Conservation (phyloP, 2,113 vertebrate genomes). For the Malurus elegans region DNA sequence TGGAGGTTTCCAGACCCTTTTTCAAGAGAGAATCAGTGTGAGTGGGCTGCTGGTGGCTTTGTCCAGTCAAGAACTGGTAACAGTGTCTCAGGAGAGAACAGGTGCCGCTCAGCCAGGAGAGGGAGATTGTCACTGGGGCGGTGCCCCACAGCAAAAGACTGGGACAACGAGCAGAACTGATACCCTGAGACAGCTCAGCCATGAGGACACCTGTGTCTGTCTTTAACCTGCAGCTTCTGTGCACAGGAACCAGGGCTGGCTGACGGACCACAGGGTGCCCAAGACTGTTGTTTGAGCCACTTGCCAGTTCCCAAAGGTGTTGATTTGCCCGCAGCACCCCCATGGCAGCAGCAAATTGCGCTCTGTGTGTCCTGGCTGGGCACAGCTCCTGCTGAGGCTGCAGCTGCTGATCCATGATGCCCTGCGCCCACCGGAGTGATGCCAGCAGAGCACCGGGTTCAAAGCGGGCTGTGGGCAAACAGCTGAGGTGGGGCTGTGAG, state of each 20-base stretch:
- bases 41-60: background rate
- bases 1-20: background rate
- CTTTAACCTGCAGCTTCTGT: background rate
- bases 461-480: background rate
- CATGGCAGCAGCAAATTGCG: background rate
- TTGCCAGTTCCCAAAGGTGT: background rate
- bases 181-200: background rate
- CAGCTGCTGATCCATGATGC: accelerated
- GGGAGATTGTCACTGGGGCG: background rate
- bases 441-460: background rate
- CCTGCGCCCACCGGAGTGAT: accelerated
- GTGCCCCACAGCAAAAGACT: background rate
- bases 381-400: background rate
- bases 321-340: background rate
- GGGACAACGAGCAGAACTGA: background rate
- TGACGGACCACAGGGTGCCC: background rate
- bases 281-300: background rate
- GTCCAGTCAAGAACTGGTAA: background rate
- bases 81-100: background rate
- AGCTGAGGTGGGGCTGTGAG: slow-evolving; percentile 10
- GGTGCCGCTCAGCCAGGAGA: background rate
- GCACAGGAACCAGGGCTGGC: background rate
- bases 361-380: accelerated
- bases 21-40: background rate
- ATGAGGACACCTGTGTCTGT: accelerated